Conservation (phyloP, 2,888 invertebrate species). For the Anticlea derivata region DNA sequence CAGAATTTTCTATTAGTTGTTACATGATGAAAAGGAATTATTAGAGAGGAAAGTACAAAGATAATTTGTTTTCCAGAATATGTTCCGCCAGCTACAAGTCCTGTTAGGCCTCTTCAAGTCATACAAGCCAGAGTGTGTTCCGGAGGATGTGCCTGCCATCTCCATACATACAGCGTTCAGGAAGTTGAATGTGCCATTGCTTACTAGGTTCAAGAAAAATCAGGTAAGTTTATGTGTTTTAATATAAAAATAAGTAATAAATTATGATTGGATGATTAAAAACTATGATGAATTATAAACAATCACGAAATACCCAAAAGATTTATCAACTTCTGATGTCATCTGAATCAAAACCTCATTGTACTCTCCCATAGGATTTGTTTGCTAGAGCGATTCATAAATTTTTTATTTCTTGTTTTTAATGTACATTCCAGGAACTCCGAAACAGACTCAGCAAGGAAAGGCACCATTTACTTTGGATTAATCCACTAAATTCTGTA, state of each 20-base stretch:
- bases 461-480: conserved; percentile 61
- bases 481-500: conserved; percentile 64
- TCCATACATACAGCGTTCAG: conserved; percentile 70
- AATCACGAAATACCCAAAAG: too few species aligned
- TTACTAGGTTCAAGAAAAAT: conserved; percentile 60
- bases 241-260: too few species aligned
- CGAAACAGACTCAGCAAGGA: conserved; percentile 47
- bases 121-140: conserved; percentile 76
- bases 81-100: conserved; percentile 67
- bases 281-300: too few species aligned
- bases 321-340: too few species aligned
- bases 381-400: too few species aligned
- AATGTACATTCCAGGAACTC: conserved; percentile 46
- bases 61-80: conserved; percentile 61
- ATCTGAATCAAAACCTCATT: too few species aligned
- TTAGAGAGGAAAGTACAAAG: conserved; percentile 70
- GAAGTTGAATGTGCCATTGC: conserved; percentile 59
- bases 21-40: too few species aligned
- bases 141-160: conserved; percentile 71
- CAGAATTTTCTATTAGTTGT: too few species aligned
- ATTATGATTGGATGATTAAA: too few species aligned
- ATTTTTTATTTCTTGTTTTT: too few species aligned
- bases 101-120: conserved; percentile 75
- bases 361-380: too few species aligned
- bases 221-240: conserved; percentile 69